phyloP scores from a whole-genome alignment of 2,888 invertebrate species.

The Polymixis flavicincta region DNA sequence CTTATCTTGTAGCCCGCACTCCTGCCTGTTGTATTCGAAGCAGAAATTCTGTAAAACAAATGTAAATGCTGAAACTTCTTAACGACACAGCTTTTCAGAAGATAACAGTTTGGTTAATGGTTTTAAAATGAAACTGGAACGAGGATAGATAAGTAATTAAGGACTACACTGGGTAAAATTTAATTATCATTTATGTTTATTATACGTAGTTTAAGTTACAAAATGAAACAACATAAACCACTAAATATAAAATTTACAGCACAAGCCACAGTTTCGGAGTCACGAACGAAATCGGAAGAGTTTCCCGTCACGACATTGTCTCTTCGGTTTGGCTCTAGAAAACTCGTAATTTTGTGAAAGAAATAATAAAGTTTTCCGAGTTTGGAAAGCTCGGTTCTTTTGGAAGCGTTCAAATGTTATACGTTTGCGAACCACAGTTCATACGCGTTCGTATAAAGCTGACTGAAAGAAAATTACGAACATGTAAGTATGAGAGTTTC shows the following conservation, averaged over 20 bases:
- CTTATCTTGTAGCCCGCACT: slow-evolving; percentile 77
- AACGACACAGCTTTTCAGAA: slow-evolving; percentile 8
- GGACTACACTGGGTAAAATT: background rate
- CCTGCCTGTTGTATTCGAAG: slow-evolving; percentile 84
- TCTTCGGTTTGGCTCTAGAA: slow-evolving; percentile 60
- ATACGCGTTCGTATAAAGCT: slow-evolving; percentile 15
- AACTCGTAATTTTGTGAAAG: slow-evolving; percentile 71
- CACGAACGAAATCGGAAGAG: slow-evolving; percentile 66
- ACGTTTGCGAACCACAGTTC: slow-evolving; percentile 19
- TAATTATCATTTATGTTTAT: background rate
- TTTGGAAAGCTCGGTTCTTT: slow-evolving; percentile 67
- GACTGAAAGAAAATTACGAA: slow-evolving; percentile 1
- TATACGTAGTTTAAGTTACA: slow-evolving; percentile 8
- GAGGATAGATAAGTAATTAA: slow-evolving; percentile 15
- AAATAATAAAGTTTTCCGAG: slow-evolving; percentile 69
- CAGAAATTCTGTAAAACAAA: slow-evolving; percentile 85
- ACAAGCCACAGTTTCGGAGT: slow-evolving; percentile 58
- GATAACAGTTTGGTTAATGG: slow-evolving; percentile 20
- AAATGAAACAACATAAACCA: slow-evolving; percentile 16
- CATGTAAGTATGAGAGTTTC: slow-evolving; percentile 13
- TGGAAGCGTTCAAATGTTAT: slow-evolving; percentile 50
- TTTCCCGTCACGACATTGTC: slow-evolving; percentile 57
- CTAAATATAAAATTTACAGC: slow-evolving; percentile 42
- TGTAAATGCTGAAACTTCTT: slow-evolving; percentile 25
- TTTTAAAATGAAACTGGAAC: slow-evolving; percentile 28